Base-by-base conservation (phyloP, 1,140 invertebrate genomes). In the Physella acuta region DNA sequence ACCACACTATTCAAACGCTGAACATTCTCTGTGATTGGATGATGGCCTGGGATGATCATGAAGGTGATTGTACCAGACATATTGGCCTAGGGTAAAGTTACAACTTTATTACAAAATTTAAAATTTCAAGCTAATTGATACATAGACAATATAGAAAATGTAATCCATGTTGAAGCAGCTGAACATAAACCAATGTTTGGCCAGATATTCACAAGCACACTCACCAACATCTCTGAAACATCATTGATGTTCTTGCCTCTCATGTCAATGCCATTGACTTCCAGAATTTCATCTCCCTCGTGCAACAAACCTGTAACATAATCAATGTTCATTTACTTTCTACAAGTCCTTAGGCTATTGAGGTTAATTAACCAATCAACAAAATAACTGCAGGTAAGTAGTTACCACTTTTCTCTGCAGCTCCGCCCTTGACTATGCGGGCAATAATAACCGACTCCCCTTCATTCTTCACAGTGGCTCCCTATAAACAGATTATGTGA, bases 161-260 rank as follows among this genome's bases (percentile, higher is more conserved):
- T n/a, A n/a, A n/a, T n/a, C n/a, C n/a, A n/a, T n/a, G n/a, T n/a
- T n/a, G n/a, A n/a, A n/a, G n/a, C n/a, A n/a, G n/a, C n/a, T n/a
- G n/a, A n/a, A n/a, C n/a, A n/a, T n/a, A n/a, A n/a, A n/a, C n/a
- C n/a, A n/a, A n/a, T n/a, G n/a, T n/a, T n/a, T n/a, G n/a, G n/a
- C n/a, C n/a, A n/a, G n/a, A n/a, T n/a, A n/a, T n/a, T n/a, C n/a
- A n/a, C n/a, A n/a, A n/a, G n/a, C n/a, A n/a, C n/a, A n/a, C 81
- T 74, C 73, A 87, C 85, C 72, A 99, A 87, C 78, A 99, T 90
- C 83, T 97, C 94, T 87, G 95, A 98, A 74, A 99, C 96, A 84
- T 98, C 94, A 86, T 98, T 95, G 71, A 99, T 94, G 71, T 93
- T 93, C 85, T 97, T 98, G 68, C 96, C 95, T 69, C 95, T 90